Base-by-base conservation (phyloP, 2,797 vertebrate species). In the Gymnocypris eckloni region DNA sequence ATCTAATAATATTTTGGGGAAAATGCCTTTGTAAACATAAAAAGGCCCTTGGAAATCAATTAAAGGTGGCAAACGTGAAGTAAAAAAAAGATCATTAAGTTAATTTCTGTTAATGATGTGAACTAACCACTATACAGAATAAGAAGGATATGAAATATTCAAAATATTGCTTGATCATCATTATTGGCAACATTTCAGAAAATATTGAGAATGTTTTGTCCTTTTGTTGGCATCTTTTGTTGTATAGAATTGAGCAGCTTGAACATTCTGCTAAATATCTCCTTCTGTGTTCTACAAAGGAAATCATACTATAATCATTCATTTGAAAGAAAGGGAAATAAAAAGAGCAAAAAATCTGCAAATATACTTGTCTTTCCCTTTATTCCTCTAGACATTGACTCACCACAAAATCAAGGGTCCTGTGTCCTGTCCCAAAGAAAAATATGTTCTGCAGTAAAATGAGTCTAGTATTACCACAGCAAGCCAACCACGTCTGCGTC, bases 361-460 rank as follows among this genome's bases (percentile, higher is more conserved):
- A 88, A 52, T 73, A 59, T 87, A 54, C 84, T 86, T 89, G 80
- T 90, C 83, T 82, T 76, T 90, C 87, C 89, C 41, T 9, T 92
- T 93, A 89, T 64, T 69, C 64, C 43, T 15, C 37, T 54, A 54
- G 79, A 70, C 66, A 81, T 54, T 81, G 37, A 81, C 54, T 77
- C 88, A 88, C 92, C 92, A 89, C 88, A 93, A 92, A 93, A 93
- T 93, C 91, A 93, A 93, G 92, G 89, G 73, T 87, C 33, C 33
- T 33, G 87, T 78, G 87, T 87, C 87, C 87, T 85, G 88, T 88
- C 88, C 77, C 89, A 86, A 89, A 82, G 92, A 93, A 92, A 91
- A 87, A 90, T 87, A 86, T 80, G 88, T 87, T 89, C 91, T 90
- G 91, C 91, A 91, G 91, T 92, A 88, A 86, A 87, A 43, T 52